phyloP scores from a whole-genome alignment of 2,888 invertebrate genomes.

The Ectemnius cavifrons region DNA sequence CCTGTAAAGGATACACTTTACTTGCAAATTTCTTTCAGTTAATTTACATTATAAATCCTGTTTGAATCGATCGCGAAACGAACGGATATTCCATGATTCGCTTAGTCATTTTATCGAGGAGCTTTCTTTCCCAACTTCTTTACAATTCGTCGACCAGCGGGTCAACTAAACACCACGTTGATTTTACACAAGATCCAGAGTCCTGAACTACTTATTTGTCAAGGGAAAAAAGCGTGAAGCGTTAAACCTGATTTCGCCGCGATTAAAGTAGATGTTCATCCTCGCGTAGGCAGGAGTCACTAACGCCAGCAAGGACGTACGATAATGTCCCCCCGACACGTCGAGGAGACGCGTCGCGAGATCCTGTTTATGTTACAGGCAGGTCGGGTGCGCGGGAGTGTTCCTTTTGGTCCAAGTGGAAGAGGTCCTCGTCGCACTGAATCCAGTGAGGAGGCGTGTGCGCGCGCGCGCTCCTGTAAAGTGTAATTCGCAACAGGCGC shows the following conservation, averaged over 20 bases:
- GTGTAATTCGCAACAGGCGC: constrained; percentile 44
- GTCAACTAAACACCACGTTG: too few relatives aligned
- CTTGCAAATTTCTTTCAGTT: too few relatives aligned
- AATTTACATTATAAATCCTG: too few relatives aligned
- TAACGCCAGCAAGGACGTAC: constrained; percentile 56
- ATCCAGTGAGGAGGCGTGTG: constrained; percentile 1
- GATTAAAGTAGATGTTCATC: constrained; percentile 49
- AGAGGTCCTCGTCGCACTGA: constrained; percentile 33
- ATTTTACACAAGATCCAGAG: constrained; percentile 48
- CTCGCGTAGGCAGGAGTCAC: constrained; percentile 50
- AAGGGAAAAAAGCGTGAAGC: constrained; percentile 26
- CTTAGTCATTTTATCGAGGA: too few relatives aligned
- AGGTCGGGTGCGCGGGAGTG: constrained; percentile 12
- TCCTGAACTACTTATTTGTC: constrained; percentile 45
- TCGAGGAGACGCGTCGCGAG: constrained; percentile 48
- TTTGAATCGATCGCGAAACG: too few relatives aligned
- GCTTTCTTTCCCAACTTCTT: too few relatives aligned
- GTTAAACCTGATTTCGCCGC: constrained; percentile 45
- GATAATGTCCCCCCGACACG: constrained; percentile 64
- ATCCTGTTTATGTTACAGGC: constrained; percentile 54
- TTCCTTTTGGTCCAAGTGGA: constrained; percentile 36
- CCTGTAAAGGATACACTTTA: too few relatives aligned
- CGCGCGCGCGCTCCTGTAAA: constrained; percentile 22
- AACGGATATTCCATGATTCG: too few relatives aligned
- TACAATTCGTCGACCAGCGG: too few relatives aligned